These are phyloP conservation scores for Heliconius melpomene DNA, from an alignment of 1,140 invertebrate species.

Conservation along the genomic window DNA sequence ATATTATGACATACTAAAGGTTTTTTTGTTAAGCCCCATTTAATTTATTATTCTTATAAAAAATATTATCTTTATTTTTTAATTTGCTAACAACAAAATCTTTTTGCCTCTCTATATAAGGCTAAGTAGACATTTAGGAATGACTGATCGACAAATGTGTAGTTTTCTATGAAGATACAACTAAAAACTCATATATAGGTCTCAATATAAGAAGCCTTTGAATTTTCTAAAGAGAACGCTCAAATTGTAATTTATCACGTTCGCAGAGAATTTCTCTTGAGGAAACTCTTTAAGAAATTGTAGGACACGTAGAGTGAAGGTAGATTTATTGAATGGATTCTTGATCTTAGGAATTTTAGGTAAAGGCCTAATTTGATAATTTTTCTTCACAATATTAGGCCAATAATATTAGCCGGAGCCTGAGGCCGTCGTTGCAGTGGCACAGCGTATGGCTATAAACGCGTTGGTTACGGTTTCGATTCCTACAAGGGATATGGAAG, in stretches of 20 bases:
- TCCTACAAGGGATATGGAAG: too few relatives aligned
- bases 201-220: not conserved
- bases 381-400: not conserved
- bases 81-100: too few relatives aligned
- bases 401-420: too few relatives aligned
- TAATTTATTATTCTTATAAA: too few relatives aligned
- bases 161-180: not conserved
- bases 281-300: constrained; percentile 14
- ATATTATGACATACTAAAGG: too few relatives aligned
- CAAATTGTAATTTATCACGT: constrained; percentile 26
- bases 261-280: constrained; percentile 12
- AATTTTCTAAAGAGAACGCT: constrained; percentile 2
- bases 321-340: constrained; percentile 5
- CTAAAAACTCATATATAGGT: not conserved
- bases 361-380: not conserved
- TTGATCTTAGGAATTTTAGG: not conserved
- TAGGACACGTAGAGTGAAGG: constrained; percentile 8
- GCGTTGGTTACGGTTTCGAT: too few relatives aligned
- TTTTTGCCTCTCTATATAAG: too few relatives aligned
- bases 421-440: too few relatives aligned
- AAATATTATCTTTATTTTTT: too few relatives aligned
- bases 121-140: too few relatives aligned
- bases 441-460: too few relatives aligned
- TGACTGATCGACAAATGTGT: not conserved
- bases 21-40: too few relatives aligned